Evolutionary conservation across 1,140 invertebrate genomes (phyloP), one percentile per base, ranked within the genome.

Genomic region (Episyrphus balteatus): DNA sequence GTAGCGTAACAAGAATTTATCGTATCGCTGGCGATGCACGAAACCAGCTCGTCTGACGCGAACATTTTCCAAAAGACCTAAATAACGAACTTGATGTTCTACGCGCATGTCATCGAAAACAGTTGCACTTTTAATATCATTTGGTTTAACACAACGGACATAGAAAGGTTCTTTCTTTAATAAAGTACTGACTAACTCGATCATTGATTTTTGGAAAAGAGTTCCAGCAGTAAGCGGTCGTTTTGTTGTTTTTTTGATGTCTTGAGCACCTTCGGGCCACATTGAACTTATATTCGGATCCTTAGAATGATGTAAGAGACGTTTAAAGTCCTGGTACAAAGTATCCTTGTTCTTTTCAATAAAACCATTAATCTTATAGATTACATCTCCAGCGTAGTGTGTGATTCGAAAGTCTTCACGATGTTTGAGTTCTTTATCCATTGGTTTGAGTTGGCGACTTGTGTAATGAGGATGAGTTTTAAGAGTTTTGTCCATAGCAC

Each of bases 271-370:
- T 71, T 98, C 93, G 0, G 92, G 92, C 90, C 91, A 98, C 92
- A 97, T 96, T 40, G 74, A 72, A 46, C 79, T 80, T 14, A 96
- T 76, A 54, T 86, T 80, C 31, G 67, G 58, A 69, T 92, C 87
- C 15, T 73, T 75, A 37, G 87, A 90, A 51, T 81, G 84, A 70
- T 83, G 93, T 40, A 98, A 72, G 41, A 98, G 70, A 19, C 93
- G 74, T 72, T 96, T 97, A 55, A 96, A 91, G 70, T 97, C 93
- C 75, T 97, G 92, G 70, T 89, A 97, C 14, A 97, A 71, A 1
- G 87, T 88, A 66, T 97, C 92, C 69, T 86, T 92, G 68, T 98
- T 97, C 72, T 97, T 97, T 62, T 97, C 92, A 60, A 97, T 78
- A 67, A 97, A 97, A 12, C 90, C 89, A 32, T 78, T 77, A 32